Conservation (phyloP, 2,888 invertebrate genomes). For the Eulithis prunata region DNA sequence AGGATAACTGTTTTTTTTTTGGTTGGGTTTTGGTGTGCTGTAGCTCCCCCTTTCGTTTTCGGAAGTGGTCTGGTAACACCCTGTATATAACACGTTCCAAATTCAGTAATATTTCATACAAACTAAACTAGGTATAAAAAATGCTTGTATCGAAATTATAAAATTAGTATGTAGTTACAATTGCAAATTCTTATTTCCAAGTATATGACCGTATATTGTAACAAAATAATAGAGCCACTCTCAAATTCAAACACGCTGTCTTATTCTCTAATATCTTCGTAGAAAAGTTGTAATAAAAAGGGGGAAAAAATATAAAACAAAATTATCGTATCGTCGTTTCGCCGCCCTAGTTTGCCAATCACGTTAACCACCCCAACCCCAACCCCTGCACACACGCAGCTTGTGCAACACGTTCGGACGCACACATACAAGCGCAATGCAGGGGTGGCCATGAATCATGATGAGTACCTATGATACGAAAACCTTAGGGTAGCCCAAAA, state of each 20-base stretch:
- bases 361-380: conserved; percentile 63
- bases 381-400: conserved; percentile 57
- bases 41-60: too few relatives aligned
- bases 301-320: conserved; percentile 26
- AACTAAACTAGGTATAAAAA: too few relatives aligned
- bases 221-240: not conserved
- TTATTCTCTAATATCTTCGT: too few relatives aligned
- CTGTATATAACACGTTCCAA: too few relatives aligned
- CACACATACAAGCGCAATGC: conserved; percentile 51
- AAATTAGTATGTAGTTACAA: too few relatives aligned
- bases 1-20: too few relatives aligned
- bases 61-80: too few relatives aligned
- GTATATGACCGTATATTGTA: not conserved
- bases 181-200: not conserved
- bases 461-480: conserved; percentile 35
- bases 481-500: conserved; percentile 37
- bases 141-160: too few relatives aligned
- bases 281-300: not conserved
- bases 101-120: too few relatives aligned
- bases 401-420: conserved; percentile 56
- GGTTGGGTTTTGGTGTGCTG: too few relatives aligned
- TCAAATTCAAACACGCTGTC: not conserved
- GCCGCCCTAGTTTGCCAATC: conserved; percentile 70
- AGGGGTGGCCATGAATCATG: conserved; percentile 51
- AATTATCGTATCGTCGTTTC: conserved; percentile 48